phyloP scores from a whole-genome alignment of 2,888 invertebrate species.

The Dolichopus griseipennis region DNA sequence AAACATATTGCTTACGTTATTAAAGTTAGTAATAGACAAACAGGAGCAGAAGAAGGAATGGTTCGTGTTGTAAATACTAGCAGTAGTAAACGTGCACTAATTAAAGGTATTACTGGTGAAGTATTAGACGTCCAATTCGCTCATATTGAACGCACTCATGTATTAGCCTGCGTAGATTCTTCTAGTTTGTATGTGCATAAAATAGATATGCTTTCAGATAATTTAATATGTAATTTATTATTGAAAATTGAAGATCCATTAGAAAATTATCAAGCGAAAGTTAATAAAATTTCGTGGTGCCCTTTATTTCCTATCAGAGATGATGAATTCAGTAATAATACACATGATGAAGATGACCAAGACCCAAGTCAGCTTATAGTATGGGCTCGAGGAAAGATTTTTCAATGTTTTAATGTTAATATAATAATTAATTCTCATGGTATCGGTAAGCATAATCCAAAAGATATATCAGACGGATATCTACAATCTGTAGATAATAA shows the following conservation, averaged over 20 bases:
- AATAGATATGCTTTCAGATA: constrained; percentile 55
- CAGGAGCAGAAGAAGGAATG: constrained; percentile 40
- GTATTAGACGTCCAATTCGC: constrained; percentile 91
- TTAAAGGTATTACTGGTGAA: constrained; percentile 79
- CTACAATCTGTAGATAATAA: constrained; percentile 46
- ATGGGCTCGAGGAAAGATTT: constrained; percentile 63
- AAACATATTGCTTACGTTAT: constrained; percentile 84
- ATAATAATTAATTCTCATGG: constrained; percentile 35
- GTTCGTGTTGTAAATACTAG: constrained; percentile 68
- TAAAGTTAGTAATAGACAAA: constrained; percentile 55
- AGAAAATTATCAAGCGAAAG: constrained; percentile 42
- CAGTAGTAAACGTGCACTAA: constrained; percentile 62
- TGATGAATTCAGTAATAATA: constrained; percentile 35
- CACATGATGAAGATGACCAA: constrained; percentile 49
- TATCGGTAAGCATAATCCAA: constrained; percentile 33
- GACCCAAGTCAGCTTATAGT: constrained; percentile 69
- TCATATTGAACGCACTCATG: constrained; percentile 63
- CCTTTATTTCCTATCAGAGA: constrained; percentile 45
- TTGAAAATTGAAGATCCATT: constrained; percentile 43
- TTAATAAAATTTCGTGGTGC: constrained; percentile 83
- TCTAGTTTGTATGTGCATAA: constrained; percentile 75
- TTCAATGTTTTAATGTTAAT: constrained; percentile 40
- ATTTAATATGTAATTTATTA: constrained; percentile 48
- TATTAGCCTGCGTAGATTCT: constrained; percentile 82
- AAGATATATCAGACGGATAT: constrained; percentile 35